A percentile compares a stretch with the other conserved stretches of the same genome.
phyloP scores from a whole-genome alignment of 2,113 vertebrate species.

The Cnemophilus loriae region DNA sequence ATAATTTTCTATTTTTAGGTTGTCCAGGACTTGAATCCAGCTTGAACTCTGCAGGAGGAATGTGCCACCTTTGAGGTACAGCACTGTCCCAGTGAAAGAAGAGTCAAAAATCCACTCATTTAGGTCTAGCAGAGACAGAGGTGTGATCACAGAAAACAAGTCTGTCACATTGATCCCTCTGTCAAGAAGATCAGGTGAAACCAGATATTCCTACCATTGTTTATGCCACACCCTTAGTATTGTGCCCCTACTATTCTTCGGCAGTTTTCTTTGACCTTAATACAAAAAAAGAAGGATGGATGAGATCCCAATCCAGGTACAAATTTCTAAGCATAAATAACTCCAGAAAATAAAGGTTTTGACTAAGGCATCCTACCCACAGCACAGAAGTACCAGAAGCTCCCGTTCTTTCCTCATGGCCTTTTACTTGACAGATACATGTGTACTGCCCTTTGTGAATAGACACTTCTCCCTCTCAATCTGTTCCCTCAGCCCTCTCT shows the following conservation, averaged over 20 bases:
- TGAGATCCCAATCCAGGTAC: background rate
- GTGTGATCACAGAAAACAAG: background rate
- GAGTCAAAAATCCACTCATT: background rate
- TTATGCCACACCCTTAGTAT: background rate
- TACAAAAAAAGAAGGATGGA: background rate
- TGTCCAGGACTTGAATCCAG: background rate
- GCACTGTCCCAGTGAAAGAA: background rate
- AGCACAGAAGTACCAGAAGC: background rate
- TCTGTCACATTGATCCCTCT: background rate
- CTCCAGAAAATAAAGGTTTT: background rate
- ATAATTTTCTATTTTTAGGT: background rate
- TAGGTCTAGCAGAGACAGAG: background rate
- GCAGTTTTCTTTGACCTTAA: background rate
- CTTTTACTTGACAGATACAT: slow-evolving; percentile 45
- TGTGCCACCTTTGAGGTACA: background rate
- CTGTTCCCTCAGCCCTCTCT: slow-evolving; percentile 43
- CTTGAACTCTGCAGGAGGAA: background rate
- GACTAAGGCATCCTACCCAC: background rate
- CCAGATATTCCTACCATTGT: background rate
- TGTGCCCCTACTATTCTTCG: background rate
- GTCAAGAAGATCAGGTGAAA: background rate
- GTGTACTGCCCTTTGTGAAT: slow-evolving; percentile 39
- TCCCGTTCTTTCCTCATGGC: background rate
- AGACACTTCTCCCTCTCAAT: slow-evolving; percentile 38
- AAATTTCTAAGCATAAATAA: background rate